phyloP scores from a whole-genome alignment of 2,113 vertebrate species.

The Zosterops japonicus region DNA sequence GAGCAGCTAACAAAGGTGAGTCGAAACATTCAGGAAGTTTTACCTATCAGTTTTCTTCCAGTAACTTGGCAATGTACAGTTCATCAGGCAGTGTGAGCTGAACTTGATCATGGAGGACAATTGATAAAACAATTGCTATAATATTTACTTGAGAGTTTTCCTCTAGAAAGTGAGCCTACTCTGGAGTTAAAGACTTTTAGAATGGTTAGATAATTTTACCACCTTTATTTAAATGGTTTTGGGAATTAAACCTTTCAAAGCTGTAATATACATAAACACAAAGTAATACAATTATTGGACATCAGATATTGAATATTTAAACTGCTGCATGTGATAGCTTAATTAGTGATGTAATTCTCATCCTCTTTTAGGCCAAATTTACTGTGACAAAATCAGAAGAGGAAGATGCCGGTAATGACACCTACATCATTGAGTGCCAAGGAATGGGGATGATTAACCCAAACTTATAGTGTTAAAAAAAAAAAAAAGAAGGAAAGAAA shows the following conservation, averaged over 20 bases:
- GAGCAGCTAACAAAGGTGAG: slow-evolving; percentile 90
- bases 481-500: not conserved
- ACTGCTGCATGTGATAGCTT: not conserved
- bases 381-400: slow-evolving; percentile 87
- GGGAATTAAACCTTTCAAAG: not conserved
- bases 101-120: not conserved
- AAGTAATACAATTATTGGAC: not conserved
- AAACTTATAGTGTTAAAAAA: slow-evolving; percentile 63
- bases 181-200: not conserved
- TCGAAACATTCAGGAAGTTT: not conserved
- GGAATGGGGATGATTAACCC: slow-evolving; percentile 84
- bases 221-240: not conserved
- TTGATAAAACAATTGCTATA: not conserved
- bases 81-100: not conserved
- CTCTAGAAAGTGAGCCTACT: not conserved
- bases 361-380: slow-evolving; percentile 87
- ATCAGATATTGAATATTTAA: not conserved
- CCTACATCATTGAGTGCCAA: slow-evolving; percentile 90
- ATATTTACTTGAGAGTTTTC: not conserved
- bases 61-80: not conserved
- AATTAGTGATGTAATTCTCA: not conserved
- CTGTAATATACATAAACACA: not conserved
- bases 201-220: not conserved
- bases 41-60: not conserved
- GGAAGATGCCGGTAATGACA: slow-evolving; percentile 75